These are phyloP conservation scores for Trichopoda pennipes DNA, from an alignment of 2,888 invertebrate species.

Conservation along the genomic window DNA sequence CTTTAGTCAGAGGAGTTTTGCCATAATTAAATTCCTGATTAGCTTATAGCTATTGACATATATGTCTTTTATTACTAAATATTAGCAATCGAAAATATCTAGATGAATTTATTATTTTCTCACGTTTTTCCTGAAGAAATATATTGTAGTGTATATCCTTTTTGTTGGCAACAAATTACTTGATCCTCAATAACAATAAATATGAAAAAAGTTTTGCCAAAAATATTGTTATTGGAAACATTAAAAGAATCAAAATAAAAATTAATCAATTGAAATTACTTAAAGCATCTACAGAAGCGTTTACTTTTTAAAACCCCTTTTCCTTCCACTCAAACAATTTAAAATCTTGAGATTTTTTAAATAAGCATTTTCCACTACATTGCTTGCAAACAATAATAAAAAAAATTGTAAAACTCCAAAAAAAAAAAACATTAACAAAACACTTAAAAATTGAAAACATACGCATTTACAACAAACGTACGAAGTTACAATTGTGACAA, in stretches of 20 bases:
- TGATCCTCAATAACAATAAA: conserved; percentile 44
- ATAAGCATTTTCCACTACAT: conserved; percentile 58
- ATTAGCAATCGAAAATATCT: not conserved
- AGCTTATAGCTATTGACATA: conserved; percentile 23
- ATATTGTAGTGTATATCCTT: not conserved
- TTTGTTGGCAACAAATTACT: conserved; percentile 45
- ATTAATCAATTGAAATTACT: conserved; percentile 67
- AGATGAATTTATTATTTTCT: conserved; percentile 35
- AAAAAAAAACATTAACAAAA: conserved; percentile 28
- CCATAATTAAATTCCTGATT: conserved; percentile 68
- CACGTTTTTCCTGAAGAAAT: conserved; percentile 40
- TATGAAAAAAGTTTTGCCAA: conserved; percentile 57
- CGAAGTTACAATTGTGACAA: conserved; percentile 64
- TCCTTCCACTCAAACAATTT: conserved; percentile 23
- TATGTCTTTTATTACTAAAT: not conserved
- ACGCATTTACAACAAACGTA: conserved; percentile 53
- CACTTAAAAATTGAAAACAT: conserved; percentile 61
- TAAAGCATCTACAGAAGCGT: conserved; percentile 12
- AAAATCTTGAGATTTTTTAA: conserved; percentile 70
- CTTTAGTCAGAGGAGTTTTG: conserved; percentile 43
- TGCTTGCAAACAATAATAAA: conserved; percentile 32
- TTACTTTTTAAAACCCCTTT: conserved; percentile 35
- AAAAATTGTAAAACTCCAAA: conserved; percentile 1
- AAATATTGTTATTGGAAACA: conserved; percentile 61
- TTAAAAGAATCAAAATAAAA: conserved; percentile 68